Base-by-base conservation (phyloP, 2,113 vertebrate species). In the Elachura formosa region DNA sequence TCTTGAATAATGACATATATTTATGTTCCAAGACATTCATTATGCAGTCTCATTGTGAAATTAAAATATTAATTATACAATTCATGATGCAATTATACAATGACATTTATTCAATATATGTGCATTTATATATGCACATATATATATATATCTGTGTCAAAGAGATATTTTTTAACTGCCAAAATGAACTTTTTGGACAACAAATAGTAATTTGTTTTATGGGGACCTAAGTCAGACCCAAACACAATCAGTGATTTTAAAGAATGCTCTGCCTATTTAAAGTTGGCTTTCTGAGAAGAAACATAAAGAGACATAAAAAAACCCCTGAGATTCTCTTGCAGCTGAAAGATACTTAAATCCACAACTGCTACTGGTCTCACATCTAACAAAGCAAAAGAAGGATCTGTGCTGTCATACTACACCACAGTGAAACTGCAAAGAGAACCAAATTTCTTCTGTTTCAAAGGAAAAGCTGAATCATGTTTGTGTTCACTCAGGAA, bases 391-490 rank as follows among this genome's bases (percentile, higher is more conserved):
- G 66, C 33, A 36, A 88, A 94, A 72, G 84, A 55, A 40, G 34
- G 64, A 84, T 64, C 81, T 90, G 52, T 63, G 55, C 81, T 93
- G 87, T 85, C 82, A 73, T 11, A 83, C 66, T 59, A 83, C 58
- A 80, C 74, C 54, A 69, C 41, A 79, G 46, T 84, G 33, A 74
- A 87, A 54, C 51, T 84, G 77, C 17, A 7, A 84, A 75, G 51
- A 80, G 58, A 82, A 94, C 51, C 67, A 51, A 79, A 67, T 91
- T 93, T 87, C 46, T 79, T 76, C 55, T 54, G 24, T 89, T 91
- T 87, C 87, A 94, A 74, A 91, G 91, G 81, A 93, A 96, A 94
- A 76, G 58, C 74, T 89, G 78, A 93, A 59, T 96, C 81, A 91
- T 77, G 67, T 85, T 93, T 94, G 49, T 49, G 43, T 85, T 94